Conservation (phyloP, 2,888 invertebrate genomes). For the Diarsia mendica region DNA sequence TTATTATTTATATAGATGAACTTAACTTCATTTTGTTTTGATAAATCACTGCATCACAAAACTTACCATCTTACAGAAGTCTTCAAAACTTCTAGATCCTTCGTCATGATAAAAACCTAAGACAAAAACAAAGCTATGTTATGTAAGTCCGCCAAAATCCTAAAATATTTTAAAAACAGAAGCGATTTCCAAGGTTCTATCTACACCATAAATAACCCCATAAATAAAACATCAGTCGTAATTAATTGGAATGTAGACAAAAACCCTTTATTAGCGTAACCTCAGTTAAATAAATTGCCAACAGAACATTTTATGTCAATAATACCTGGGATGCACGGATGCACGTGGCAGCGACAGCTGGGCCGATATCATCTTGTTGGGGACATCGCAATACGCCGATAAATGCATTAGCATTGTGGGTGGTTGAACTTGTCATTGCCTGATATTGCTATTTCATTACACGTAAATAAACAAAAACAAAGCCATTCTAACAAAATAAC, state of each 20-base stretch:
- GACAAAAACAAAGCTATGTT: too few species aligned
- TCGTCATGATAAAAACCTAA: too few species aligned
- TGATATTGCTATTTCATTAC: slow-evolving; percentile 48
- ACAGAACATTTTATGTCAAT: slow-evolving; percentile 58
- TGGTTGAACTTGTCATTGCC: slow-evolving; percentile 60
- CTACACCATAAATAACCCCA: neutral
- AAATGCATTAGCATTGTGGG: slow-evolving; percentile 61
- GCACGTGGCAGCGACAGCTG: slow-evolving; percentile 81
- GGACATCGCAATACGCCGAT: slow-evolving; percentile 67
- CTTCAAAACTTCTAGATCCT: too few species aligned
- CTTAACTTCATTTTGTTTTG: too few species aligned
- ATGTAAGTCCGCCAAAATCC: neutral
- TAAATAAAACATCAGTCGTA: slow-evolving; percentile 23
- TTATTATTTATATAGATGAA: too few species aligned
- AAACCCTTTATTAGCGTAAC: slow-evolving; percentile 43
- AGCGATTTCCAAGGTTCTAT: neutral
- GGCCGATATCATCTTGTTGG: slow-evolving; percentile 77
- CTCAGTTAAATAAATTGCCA: slow-evolving; percentile 51
- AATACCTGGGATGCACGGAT: slow-evolving; percentile 63
- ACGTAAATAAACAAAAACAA: slow-evolving; percentile 42
- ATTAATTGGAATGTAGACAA: slow-evolving; percentile 40
- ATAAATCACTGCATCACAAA: too few species aligned
- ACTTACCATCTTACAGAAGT: too few species aligned
- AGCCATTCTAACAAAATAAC: neutral
- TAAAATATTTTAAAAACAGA: neutral